Evolutionary conservation across 1,140 invertebrate species (phyloP).

Genomic region (Drosophila saltans): DNA sequence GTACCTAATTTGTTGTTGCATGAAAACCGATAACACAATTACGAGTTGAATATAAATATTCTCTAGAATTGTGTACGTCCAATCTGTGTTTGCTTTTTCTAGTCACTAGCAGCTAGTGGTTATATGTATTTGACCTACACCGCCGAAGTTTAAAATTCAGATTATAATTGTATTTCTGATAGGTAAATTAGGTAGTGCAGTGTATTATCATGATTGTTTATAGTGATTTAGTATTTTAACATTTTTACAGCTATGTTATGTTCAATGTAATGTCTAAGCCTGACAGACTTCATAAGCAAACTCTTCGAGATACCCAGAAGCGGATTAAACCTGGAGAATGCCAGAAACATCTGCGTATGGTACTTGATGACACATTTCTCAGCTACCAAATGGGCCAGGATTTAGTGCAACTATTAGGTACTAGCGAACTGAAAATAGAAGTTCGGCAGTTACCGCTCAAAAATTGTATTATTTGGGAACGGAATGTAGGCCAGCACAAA

Average conservation of each 20-base stretch:
- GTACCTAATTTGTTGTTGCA: neutral
- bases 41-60: too few species aligned
- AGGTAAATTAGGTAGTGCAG: too few species aligned
- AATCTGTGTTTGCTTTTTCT: too few species aligned
- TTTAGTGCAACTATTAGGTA: conserved; percentile 38
- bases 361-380: conserved; percentile 82
- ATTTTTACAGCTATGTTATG: neutral
- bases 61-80: too few species aligned
- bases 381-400: conserved; percentile 43
- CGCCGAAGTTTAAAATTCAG: too few species aligned
- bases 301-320: conserved; percentile 73
- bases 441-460: conserved; percentile 46
- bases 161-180: too few species aligned
- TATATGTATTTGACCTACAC: too few species aligned
- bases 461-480: conserved; percentile 83
- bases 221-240: too few species aligned
- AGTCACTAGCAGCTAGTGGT: too few species aligned
- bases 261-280: conserved; percentile 48
- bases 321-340: conserved; percentile 84
- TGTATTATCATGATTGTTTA: too few species aligned
- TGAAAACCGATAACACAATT: neutral
- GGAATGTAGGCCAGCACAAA: conserved; percentile 65
- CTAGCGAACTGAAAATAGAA: conserved; percentile 55
- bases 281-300: conserved; percentile 75
- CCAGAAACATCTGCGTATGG: conserved; percentile 84